These are phyloP conservation scores for Mystacides longicornis DNA, from an alignment of 2,888 invertebrate genomes.

Conservation along the genomic window DNA sequence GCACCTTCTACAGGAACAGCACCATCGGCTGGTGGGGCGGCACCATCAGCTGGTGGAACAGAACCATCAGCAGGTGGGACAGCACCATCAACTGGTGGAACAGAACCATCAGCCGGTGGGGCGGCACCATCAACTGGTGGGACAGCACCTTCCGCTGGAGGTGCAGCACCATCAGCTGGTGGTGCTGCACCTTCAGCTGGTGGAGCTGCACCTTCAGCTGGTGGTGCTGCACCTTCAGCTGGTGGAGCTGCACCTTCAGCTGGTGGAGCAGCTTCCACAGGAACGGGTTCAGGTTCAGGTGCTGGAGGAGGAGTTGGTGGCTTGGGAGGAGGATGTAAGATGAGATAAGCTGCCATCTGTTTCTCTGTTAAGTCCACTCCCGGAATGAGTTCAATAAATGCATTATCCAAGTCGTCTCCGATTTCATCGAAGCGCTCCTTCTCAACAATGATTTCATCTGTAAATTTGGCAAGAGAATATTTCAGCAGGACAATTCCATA, in stretches of 20 bases:
- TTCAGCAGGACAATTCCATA: conserved; percentile 10
- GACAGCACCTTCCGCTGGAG: conserved; percentile 34
- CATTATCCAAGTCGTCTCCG: conserved; percentile 87
- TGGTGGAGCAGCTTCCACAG: conserved; percentile 31
- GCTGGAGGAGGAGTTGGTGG: conserved; percentile 39
- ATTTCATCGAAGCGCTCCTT: conserved; percentile 90
- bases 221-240: conserved; percentile 34
- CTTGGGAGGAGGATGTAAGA: conserved; percentile 37
- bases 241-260: conserved; percentile 27
- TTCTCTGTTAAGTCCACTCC: conserved; percentile 46
- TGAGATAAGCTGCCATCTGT: conserved; percentile 38
- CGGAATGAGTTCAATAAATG: conserved; percentile 76
- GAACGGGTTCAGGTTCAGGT: conserved; percentile 32
- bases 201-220: conserved; percentile 24
- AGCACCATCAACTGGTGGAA: conserved; percentile 29
- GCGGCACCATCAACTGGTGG: conserved; percentile 33
- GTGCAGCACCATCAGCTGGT: conserved; percentile 35
- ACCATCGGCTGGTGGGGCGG: conserved; percentile 30
- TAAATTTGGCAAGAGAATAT: conserved; percentile 29
- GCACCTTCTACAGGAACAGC: conserved; percentile 27
- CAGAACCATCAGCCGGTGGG: conserved; percentile 26
- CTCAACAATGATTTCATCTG: conserved; percentile 80
- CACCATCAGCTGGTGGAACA: conserved; percentile 26
- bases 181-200: conserved; percentile 34
- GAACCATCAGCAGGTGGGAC: conserved; percentile 30